phyloP scores from a whole-genome alignment of 2,113 vertebrate species.

The Onychorhynchus coronatus region DNA sequence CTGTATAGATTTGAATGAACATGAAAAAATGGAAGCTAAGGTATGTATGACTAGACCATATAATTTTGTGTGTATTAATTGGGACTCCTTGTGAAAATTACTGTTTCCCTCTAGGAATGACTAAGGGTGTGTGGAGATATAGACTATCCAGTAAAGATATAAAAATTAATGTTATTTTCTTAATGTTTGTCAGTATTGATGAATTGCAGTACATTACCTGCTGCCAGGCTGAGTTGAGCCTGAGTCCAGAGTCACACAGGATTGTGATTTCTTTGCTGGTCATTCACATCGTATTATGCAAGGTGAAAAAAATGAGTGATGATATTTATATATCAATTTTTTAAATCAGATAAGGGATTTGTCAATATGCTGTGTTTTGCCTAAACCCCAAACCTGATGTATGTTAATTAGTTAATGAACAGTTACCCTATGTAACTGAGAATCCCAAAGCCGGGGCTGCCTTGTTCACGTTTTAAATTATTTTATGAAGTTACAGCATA shows the following conservation, averaged over 20 bases:
- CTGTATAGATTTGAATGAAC: slow-evolving; percentile 77
- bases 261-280: neutral
- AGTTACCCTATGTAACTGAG: neutral
- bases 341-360: neutral
- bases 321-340: neutral
- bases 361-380: neutral
- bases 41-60: slow-evolving; percentile 32
- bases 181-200: neutral
- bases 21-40: slow-evolving; percentile 79
- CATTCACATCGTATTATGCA: neutral
- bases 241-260: neutral
- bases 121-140: neutral
- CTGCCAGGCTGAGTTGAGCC: neutral
- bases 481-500: neutral
- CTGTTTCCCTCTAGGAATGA: neutral
- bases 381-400: fast-evolving
- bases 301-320: neutral
- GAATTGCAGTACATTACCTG: neutral
- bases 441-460: neutral
- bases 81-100: neutral
- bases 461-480: neutral
- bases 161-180: neutral
- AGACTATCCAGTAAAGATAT: neutral
- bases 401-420: neutral
- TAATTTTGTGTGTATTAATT: neutral